Evolutionary conservation across 2,888 invertebrate species (phyloP).

Genomic region (Thelaira solivaga): DNA sequence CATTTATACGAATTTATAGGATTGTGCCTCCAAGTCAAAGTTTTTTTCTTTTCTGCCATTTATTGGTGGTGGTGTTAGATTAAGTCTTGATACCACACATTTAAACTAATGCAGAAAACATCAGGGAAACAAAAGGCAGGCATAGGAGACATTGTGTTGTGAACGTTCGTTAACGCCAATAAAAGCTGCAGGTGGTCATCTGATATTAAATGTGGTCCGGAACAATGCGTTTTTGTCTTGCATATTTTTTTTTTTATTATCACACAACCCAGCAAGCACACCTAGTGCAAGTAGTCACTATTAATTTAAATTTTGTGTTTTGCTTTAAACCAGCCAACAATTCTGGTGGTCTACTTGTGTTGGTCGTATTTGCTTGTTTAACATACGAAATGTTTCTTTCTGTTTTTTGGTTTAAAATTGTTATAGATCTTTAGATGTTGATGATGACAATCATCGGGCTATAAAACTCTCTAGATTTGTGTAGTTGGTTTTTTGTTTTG

Average conservation of each 20-base stretch:
- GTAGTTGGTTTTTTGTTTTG: neutral
- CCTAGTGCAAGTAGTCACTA: too few relatives aligned
- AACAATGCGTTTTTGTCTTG: slow-evolving; percentile 49
- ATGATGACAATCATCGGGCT: slow-evolving; percentile 17
- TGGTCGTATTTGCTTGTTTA: slow-evolving; percentile 3
- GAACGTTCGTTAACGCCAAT: slow-evolving; percentile 64
- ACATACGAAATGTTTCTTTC: slow-evolving; percentile 32
- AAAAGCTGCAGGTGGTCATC: slow-evolving; percentile 66
- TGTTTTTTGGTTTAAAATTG: slow-evolving; percentile 2
- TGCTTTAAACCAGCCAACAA: slow-evolving; percentile 1
- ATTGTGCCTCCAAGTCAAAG: slow-evolving; percentile 2
- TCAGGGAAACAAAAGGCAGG: neutral
- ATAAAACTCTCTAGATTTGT: slow-evolving; percentile 10
- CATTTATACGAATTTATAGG: neutral
- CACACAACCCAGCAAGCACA: slow-evolving; percentile 19
- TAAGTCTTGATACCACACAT: slow-evolving; percentile 6
- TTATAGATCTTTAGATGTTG: slow-evolving; percentile 39
- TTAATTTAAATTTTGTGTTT: neutral
- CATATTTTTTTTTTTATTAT: slow-evolving; percentile 51
- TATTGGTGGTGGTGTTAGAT: neutral
- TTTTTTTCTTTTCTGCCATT: neutral
- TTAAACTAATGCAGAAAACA: neutral
- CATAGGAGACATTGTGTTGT: slow-evolving; percentile 22
- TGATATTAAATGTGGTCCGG: slow-evolving; percentile 40
- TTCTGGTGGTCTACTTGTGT: slow-evolving; percentile 43